Base-by-base conservation (phyloP, 64 coral and sea anemone species). In the Stichodactyla mertensii region DNA sequence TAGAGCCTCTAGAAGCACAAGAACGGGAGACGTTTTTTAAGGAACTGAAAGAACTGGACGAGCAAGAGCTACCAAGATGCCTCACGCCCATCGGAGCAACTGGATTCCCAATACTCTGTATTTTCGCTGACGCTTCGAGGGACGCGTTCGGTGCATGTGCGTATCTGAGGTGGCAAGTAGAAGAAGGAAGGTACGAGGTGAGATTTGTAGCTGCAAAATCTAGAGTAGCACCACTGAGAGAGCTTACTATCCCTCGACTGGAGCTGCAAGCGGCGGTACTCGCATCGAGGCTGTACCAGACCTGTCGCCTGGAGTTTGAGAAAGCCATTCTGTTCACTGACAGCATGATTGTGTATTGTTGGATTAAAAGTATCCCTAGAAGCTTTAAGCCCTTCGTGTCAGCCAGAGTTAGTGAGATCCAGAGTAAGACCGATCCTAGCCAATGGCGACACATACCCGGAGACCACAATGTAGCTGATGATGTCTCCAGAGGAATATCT, bases 351-450 rank as follows among this genome's bases (percentile, higher is more conserved):
- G 59, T 62, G 10, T 52, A 80, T 7, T 54, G 84, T 16, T 91
- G 85, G 85, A 91, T 82, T 19, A 5, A 70, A 19, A 80, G 61
- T 16, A 24, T 86, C 7, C 71, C 31, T 54, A 23, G 36, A 28
- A 62, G 70, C 52, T 86, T 66, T 51, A 91, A 91, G 45, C 89
- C 58, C 13, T 91, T 91, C 53, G 89, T 86, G 13, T 85, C 89
- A 16, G 77, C 70, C 55, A 19, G 77, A 53, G 55, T 91, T 5
- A 55, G 52, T 22, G 83, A 91, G 55, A 86, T 91, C 18, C 82
- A 84, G 26, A 56, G 52, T 5, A 84, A 84, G 20, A 53, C 82
- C 10, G 4, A 55, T 56, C 82, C 82, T 15, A 53, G 14, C 13
- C 82, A 84, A 54, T 84, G 82, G 82, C 45, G 82, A 55, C 82